phyloP scores from a whole-genome alignment of 2,797 vertebrate species.

The Chloroceryle inda region DNA sequence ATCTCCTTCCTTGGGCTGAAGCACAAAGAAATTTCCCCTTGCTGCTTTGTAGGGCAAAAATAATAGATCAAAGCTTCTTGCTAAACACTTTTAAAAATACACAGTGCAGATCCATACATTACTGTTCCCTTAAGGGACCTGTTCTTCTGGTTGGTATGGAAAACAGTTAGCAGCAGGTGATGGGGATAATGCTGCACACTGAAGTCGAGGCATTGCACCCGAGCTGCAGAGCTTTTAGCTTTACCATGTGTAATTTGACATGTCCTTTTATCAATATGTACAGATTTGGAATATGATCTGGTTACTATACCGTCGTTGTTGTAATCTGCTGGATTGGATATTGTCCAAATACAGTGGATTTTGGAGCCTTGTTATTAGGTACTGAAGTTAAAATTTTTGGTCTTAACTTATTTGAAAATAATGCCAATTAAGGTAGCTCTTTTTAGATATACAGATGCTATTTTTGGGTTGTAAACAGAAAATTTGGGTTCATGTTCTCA shows the following conservation, averaged over 20 bases:
- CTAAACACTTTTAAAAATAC: constrained; percentile 66
- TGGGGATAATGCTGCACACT: not conserved
- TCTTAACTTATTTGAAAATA: not conserved
- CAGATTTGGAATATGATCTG: not conserved
- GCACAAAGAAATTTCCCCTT: constrained; percentile 54
- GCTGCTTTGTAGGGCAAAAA: constrained; percentile 26
- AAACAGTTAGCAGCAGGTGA: not conserved
- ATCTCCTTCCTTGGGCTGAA: constrained; percentile 26
- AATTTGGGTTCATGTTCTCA: not conserved
- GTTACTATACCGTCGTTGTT: not conserved
- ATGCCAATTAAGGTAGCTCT: not conserved
- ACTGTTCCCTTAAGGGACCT: constrained; percentile 15
- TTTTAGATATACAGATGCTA: not conserved
- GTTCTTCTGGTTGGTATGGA: not conserved
- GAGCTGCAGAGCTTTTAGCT: not conserved
- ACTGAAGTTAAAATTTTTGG: not conserved
- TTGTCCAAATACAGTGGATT: not conserved
- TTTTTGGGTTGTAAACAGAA: not conserved
- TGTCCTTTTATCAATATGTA: not conserved
- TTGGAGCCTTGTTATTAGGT: not conserved
- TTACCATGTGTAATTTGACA: not conserved
- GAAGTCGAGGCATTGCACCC: not conserved
- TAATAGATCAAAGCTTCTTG: constrained; percentile 63
- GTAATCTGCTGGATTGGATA: not conserved
- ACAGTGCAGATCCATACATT: not conserved